Evolutionary conservation across 2,113 vertebrate species (phyloP).

Genomic region (human): GRCh38 chr4:33191501-33192000

Average conservation of each 20-base stretch:
- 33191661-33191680: background rate
- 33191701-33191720: background rate
- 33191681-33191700: background rate
- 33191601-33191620: background rate
- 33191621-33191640: background rate
- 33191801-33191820: too few species aligned
- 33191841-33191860: fast-evolving
- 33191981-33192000: background rate
- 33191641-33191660: background rate
- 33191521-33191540: background rate
- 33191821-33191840: too few species aligned
- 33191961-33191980: too few species aligned
- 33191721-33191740: too few species aligned
- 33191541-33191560: background rate
- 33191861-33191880: too few species aligned
- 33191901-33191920: too few species aligned
- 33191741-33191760: too few species aligned
- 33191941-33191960: too few species aligned
- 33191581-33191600: background rate
- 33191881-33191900: too few species aligned
- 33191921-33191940: too few species aligned
- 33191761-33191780: too few species aligned
- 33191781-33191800: too few species aligned
- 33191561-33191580: background rate
- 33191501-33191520: background rate